Evolutionary conservation across 2,888 invertebrate species (phyloP).

Genomic region (Dynastes tityus): DNA sequence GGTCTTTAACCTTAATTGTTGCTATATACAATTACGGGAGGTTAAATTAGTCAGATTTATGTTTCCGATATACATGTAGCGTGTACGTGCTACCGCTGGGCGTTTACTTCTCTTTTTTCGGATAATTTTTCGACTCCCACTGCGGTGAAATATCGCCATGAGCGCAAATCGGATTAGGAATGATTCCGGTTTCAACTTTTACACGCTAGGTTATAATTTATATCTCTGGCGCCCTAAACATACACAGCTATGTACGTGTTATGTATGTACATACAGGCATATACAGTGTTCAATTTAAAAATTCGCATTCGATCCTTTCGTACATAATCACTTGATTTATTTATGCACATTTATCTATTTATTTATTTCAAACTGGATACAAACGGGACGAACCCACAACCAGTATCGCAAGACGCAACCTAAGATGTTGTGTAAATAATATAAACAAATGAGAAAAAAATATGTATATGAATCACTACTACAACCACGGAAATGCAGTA

Average conservation of each 20-base stretch:
- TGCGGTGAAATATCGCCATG: slow-evolving; percentile 33
- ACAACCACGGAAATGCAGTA: no score
- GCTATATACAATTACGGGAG: slow-evolving; percentile 29
- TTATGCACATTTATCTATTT: background rate
- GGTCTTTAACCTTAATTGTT: slow-evolving; percentile 22
- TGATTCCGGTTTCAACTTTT: slow-evolving; percentile 43
- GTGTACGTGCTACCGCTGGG: slow-evolving; percentile 12
- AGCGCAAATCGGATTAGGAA: slow-evolving; percentile 42
- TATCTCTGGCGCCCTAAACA: background rate
- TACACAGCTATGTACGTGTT: background rate
- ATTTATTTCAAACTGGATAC: no score
- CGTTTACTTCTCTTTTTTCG: slow-evolving; percentile 10
- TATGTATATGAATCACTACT: no score
- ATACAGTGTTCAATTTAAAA: background rate
- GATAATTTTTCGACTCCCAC: slow-evolving; percentile 37
- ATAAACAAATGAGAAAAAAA: no score
- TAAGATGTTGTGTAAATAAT: no score
- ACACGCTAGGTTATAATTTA: slow-evolving; percentile 44
- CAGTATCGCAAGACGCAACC: no score
- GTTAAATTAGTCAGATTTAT: slow-evolving; percentile 38
- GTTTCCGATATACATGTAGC: slow-evolving; percentile 17
- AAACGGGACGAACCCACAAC: no score
- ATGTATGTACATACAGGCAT: background rate
- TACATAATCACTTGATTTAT: slow-evolving; percentile 8
- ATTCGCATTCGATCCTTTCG: background rate